Conservation (phyloP, 2,888 invertebrate genomes). For the Nemurella pictetii region DNA sequence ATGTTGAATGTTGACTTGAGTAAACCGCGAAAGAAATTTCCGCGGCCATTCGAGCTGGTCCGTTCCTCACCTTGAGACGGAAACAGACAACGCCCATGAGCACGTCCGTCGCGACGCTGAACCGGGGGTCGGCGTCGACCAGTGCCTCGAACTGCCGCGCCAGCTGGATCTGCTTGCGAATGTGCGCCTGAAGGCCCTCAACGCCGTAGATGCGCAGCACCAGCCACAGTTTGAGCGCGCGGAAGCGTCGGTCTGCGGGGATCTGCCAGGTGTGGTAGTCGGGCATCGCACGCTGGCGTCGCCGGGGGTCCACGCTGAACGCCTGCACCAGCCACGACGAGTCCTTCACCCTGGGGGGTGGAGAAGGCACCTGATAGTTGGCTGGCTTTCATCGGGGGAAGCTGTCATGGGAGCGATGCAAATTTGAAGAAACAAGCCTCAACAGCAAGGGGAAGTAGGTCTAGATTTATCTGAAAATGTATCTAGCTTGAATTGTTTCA, state of each 20-base stretch:
- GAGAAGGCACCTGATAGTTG: neutral
- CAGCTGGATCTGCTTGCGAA: slow-evolving; percentile 72
- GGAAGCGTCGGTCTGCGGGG: slow-evolving; percentile 82
- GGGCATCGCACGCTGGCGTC: slow-evolving; percentile 55
- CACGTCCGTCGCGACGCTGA: slow-evolving; percentile 74
- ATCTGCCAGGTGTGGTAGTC: slow-evolving; percentile 85
- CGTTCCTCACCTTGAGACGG: slow-evolving; percentile 67
- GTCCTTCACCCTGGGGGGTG: slow-evolving; percentile 70
- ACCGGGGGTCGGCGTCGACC: slow-evolving; percentile 71
- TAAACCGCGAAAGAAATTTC: no score
- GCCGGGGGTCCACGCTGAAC: slow-evolving; percentile 86
- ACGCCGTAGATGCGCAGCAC: slow-evolving; percentile 82
- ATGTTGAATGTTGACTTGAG: no score
- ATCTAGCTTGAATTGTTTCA: no score
- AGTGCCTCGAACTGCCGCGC: slow-evolving; percentile 78
- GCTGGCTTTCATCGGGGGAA: neutral
- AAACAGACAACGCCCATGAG: slow-evolving; percentile 88
- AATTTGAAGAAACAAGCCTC: no score
- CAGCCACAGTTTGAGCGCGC: slow-evolving; percentile 93
- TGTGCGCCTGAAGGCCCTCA: slow-evolving; percentile 74
- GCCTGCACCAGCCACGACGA: slow-evolving; percentile 78
- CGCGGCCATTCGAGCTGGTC: no score
- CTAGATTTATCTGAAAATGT: no score
- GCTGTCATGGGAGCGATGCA: no score
- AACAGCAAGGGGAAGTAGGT: no score